Evolutionary conservation across 2,113 vertebrate genomes (phyloP), one percentile per base, ranked within the genome.

Genomic region (Onychorhynchus coronatus): DNA sequence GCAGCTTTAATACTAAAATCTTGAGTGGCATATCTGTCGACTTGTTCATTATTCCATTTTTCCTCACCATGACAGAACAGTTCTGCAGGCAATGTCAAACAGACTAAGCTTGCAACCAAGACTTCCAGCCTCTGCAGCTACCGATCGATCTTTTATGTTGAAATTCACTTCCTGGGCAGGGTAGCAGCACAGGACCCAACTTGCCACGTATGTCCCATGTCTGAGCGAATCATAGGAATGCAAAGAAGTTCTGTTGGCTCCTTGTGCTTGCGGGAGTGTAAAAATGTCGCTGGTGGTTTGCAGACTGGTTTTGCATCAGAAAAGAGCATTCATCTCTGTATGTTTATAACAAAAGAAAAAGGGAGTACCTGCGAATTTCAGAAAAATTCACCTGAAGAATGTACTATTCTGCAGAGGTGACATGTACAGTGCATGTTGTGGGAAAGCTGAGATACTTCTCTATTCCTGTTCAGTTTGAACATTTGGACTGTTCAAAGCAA

Each of bases 131-230:
- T 77, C 75, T 84, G 55, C 75, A 94, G 13, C 31, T 81, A 15
- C 44, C 0, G 0, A 31, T 24, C 8, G 8, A 42, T 72, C 30
- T 75, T 93, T 78, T 35, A 39, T 82, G 31, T 8, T 65, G 53
- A 72, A 86, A 68, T 56, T 72, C 2, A 3, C 28, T 52, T 88
- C 44, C 82, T 70, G 78, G 85, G 50, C 87, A 70, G 66, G 20
- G 19, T 52, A 94, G 25, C 67, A 93, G 72, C 52, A 23, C 66
- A 56, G 41, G 58, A 58, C 83, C 47, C 44, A 30, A 31, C 76
- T 67, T 94, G 95, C 96, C 96, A 94, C 93, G 93, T 96, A 94
- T 87, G 88, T 87, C 80, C 37, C 85, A 87, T 91, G 56, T 78
- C 90, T 25, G 31, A 24, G 70, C 65, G 70, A 85, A 85, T 84